Conservation (phyloP, 2,113 vertebrate species). For the Cathartes aura region DNA sequence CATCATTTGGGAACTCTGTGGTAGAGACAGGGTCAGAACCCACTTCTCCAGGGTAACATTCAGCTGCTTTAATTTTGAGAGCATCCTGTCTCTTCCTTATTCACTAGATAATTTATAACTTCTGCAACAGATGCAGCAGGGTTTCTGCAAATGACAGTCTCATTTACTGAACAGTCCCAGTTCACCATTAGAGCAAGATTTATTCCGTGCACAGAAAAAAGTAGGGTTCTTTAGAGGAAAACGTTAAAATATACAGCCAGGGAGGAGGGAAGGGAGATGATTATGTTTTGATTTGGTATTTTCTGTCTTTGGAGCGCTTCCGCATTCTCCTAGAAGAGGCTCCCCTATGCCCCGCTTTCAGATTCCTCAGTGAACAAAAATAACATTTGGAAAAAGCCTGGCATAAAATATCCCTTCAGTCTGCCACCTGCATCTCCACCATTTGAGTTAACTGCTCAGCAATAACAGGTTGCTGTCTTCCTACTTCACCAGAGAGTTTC, state of each 20-base stretch:
- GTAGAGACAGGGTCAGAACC: conserved; percentile 50
- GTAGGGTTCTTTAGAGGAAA: neutral
- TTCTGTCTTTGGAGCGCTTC: neutral
- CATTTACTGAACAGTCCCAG: neutral
- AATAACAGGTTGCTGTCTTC: neutral
- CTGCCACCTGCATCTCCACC: neutral
- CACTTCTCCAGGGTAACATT: conserved; percentile 57
- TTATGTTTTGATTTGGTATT: neutral
- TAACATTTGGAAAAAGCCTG: neutral
- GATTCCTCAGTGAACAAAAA: neutral
- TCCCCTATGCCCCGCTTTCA: neutral
- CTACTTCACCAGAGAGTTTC: neutral
- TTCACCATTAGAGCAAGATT: neutral
- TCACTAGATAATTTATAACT: neutral
- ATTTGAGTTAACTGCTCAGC: neutral
- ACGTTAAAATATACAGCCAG: neutral
- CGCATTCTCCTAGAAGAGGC: neutral
- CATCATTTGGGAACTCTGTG: conserved; percentile 63
- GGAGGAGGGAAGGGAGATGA: neutral
- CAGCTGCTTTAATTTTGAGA: conserved; percentile 15
- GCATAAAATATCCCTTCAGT: neutral
- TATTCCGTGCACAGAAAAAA: neutral
- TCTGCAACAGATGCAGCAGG: conserved; percentile 19
- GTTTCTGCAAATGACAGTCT: neutral
- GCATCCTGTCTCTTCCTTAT: conserved; percentile 41